Evolutionary conservation across 1,140 invertebrate genomes (phyloP), one percentile per base, ranked within the genome.

Genomic region (Idris sp.): DNA sequence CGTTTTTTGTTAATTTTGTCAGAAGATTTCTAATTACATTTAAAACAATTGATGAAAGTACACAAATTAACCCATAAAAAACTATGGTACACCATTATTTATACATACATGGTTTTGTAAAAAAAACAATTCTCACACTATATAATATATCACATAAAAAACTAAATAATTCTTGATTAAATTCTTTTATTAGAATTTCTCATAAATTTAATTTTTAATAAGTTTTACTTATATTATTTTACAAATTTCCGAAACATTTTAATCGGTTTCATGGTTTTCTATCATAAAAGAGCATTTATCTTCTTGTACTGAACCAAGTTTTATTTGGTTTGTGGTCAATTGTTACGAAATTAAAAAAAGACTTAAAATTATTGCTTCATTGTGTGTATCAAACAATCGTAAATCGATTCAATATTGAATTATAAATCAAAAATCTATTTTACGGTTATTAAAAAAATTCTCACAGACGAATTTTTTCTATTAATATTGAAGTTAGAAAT

Each of bases 391-490:
- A 53, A 71, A 61, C 41, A 38, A 54, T 71, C 16, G 33, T 7
- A 36, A 10, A 13, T 1, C 30, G n/a, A 25, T 44, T 69, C 65
- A 61, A 71, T 61, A 71, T 71, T 71, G 67, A 71, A 61, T 54
- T 71, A 71, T 71, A 71, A 71, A 71, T 71, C 67, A 71, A 49
- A 61, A 54, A 61, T 46, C 6, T 61, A 71, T 71, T 71, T 61
- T 71, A 71, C 67, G 56, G 35, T 5, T 61, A 30, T 71, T 36
- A 61, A 7, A 1, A 10, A 15, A 15, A 10, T 4, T 46, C 2
- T 16, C 30, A n/a, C n/a, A n/a, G n/a, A n/a, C n/a, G n/a, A n/a
- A n/a, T n/a, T n/a, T n/a, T n/a, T n/a, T n/a, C n/a, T n/a, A n/a
- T n/a, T n/a, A n/a, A n/a, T n/a, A n/a, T n/a, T n/a, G n/a, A n/a